Conservation (phyloP, 2,113 vertebrate species). For the Rhineura floridana region DNA sequence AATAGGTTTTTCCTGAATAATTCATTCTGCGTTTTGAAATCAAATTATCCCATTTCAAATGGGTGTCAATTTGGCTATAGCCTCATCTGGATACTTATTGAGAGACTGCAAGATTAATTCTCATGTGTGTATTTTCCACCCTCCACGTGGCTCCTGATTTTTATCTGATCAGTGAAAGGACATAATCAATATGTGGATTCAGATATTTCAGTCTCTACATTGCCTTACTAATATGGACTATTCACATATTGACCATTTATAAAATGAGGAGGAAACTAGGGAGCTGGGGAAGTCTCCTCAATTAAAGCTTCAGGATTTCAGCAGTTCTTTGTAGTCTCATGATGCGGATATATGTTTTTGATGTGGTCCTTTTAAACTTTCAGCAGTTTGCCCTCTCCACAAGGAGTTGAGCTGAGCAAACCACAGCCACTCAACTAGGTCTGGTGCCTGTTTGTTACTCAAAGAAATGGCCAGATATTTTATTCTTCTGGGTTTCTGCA, state of each 20-base stretch:
- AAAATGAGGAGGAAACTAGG: no score
- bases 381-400: background rate
- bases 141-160: background rate
- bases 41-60: background rate
- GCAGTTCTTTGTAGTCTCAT: no score
- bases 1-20: background rate
- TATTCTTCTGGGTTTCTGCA: background rate
- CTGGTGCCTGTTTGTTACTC: background rate
- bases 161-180: background rate
- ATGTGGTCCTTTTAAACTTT: background rate
- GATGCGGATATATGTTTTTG: background rate
- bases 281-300: no score
- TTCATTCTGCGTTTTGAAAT: background rate
- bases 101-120: background rate
- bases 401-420: background rate
- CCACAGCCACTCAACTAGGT: background rate
- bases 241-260: no score
- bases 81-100: background rate
- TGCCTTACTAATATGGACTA: background rate
- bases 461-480: background rate
- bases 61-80: background rate
- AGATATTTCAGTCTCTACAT: background rate
- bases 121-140: background rate
- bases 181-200: background rate
- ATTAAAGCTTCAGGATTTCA: no score